Conservation (phyloP, 2,113 vertebrate species). For the Megaceryle maxima region DNA sequence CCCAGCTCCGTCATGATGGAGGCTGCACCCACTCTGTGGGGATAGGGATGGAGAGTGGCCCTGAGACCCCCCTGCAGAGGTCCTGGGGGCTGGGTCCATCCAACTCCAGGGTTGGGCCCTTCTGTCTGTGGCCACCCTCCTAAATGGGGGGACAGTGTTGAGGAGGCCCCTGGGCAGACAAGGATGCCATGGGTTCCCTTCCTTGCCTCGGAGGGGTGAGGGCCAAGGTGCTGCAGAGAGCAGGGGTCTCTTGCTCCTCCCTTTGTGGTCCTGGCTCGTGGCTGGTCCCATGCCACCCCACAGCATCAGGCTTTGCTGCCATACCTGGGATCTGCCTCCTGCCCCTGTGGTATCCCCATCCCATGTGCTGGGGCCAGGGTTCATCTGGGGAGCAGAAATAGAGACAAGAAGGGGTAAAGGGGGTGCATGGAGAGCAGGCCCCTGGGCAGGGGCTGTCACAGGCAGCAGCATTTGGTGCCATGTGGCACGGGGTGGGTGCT, state of each 20-base stretch:
- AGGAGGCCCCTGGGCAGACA: no score
- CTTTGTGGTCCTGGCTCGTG: not conserved
- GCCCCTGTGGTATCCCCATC: fast-evolving
- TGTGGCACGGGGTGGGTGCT: fast-evolving
- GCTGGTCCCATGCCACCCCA: not conserved
- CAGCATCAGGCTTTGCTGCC: not conserved
- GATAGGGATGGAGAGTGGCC: not conserved
- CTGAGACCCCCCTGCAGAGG: not conserved
- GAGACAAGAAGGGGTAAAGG: not conserved
- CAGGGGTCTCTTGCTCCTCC: not conserved
- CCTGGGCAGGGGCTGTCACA: not conserved
- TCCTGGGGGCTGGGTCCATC: not conserved
- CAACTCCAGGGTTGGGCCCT: no score
- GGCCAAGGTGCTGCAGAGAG: not conserved
- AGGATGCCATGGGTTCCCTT: not conserved
- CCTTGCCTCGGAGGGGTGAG: no score
- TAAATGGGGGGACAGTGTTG: not conserved
- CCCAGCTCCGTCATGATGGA: not conserved
- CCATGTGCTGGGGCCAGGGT: not conserved
- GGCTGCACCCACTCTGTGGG: not conserved
- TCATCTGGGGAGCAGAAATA: not conserved
- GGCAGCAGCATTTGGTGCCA: fast-evolving
- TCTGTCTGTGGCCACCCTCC: fast-evolving
- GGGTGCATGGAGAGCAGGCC: not conserved
- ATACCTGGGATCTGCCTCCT: not conserved